Evolutionary conservation across 2,888 invertebrate genomes (phyloP).

Genomic region (Xanthorhoe spadicearia): DNA sequence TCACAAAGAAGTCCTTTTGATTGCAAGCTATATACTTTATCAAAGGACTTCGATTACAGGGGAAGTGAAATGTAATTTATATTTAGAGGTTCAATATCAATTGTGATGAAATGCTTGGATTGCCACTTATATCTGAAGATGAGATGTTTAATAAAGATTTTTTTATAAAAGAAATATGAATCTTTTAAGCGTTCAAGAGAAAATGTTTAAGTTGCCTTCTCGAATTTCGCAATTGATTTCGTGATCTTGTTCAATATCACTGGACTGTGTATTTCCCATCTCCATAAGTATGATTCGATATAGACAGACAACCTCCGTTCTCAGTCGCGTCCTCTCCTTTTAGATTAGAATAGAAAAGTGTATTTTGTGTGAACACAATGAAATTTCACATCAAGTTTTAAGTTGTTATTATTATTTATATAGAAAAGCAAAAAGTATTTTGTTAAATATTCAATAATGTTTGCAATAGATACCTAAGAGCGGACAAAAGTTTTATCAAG

Average conservation of each 20-base stretch:
- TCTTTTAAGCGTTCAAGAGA: conserved; percentile 42
- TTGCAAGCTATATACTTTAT: conserved; percentile 24
- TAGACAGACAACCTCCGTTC: conserved; percentile 17
- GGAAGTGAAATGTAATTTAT: conserved; percentile 43
- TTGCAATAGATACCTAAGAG: not conserved
- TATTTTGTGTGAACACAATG: no score
- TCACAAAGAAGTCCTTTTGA: conserved; percentile 27
- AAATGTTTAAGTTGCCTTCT: conserved; percentile 45
- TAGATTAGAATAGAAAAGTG: no score
- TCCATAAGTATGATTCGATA: conserved; percentile 33
- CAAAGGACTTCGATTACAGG: conserved; percentile 22
- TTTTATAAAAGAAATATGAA: conserved; percentile 51
- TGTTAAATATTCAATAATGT: not conserved
- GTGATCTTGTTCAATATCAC: conserved; percentile 36
- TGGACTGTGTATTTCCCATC: conserved; percentile 22
- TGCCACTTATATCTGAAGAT: conserved; percentile 47
- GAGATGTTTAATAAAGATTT: conserved; percentile 48
- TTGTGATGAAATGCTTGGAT: conserved; percentile 42
- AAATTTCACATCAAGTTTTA: no score
- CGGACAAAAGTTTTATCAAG: not conserved
- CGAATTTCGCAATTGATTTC: conserved; percentile 46
- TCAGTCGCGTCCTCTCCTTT: not conserved
- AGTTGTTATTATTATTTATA: conserved; percentile 12
- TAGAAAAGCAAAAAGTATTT: not conserved
- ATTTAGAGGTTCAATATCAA: conserved; percentile 43